A percentile compares a stretch with the other conserved stretches of the same genome.
Evolutionary conservation across 2,113 vertebrate species (phyloP).

Genomic region (Ceyx cyanopectus): DNA sequence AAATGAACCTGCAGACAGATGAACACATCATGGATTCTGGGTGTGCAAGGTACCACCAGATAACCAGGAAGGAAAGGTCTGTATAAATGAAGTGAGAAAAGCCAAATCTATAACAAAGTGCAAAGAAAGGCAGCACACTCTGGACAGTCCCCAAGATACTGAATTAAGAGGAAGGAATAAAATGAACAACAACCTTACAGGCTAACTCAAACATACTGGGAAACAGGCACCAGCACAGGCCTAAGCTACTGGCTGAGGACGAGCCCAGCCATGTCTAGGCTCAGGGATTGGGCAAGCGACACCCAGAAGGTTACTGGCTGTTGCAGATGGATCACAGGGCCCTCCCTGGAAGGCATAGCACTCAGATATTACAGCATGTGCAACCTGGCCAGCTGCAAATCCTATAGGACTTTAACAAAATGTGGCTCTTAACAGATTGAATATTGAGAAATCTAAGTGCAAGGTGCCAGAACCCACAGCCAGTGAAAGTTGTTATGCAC

Average conservation of each 20-base stretch:
- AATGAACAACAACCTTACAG: background rate
- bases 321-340: background rate
- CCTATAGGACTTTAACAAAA: background rate
- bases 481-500: conserved; percentile 56
- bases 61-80: background rate
- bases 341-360: background rate
- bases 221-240: background rate
- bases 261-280: background rate
- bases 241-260: background rate
- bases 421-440: background rate
- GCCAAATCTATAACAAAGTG: background rate
- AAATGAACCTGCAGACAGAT: background rate
- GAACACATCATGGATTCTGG: background rate
- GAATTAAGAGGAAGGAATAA: background rate
- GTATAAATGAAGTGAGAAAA: background rate
- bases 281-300: background rate
- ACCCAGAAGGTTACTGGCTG: background rate
- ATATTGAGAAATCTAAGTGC: conserved; percentile 12
- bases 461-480: conserved; percentile 32
- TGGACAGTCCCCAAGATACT: background rate
- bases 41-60: background rate
- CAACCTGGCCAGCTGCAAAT: background rate
- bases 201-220: background rate
- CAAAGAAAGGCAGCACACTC: background rate
- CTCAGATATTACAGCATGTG: background rate